These are phyloP conservation scores for Drosophila arawakana DNA, from an alignment of 1,140 invertebrate species.

Conservation along the genomic window DNA sequence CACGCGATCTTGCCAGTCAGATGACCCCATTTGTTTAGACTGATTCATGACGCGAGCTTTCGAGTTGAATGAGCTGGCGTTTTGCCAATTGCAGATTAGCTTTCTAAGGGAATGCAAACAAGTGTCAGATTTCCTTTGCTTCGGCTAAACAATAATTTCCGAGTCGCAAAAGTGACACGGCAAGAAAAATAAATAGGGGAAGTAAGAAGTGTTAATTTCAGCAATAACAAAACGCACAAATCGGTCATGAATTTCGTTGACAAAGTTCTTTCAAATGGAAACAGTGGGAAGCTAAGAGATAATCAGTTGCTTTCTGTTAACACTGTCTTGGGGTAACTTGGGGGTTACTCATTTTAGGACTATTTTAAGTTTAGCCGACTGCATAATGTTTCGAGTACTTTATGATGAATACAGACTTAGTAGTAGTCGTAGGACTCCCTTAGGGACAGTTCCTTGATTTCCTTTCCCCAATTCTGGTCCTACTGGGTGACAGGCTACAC, in stretches of 20 bases:
- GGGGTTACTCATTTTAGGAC: too few species aligned
- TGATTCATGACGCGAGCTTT: background rate
- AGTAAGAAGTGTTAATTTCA: constrained; percentile 12
- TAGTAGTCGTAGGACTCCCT: too few species aligned
- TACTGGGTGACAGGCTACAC: background rate
- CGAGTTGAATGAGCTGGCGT: constrained; percentile 6
- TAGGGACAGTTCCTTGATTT: too few species aligned
- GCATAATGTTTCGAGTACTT: too few species aligned
- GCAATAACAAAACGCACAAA: constrained; percentile 7
- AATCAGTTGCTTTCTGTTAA: too few species aligned
- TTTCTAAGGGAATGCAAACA: constrained; percentile 24
- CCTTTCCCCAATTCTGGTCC: too few species aligned
- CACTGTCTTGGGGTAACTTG: too few species aligned
- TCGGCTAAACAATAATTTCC: constrained; percentile 63
- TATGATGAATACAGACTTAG: too few species aligned
- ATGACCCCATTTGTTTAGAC: constrained; percentile 64
- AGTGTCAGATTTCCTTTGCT: constrained; percentile 24
- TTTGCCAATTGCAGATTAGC: constrained; percentile 10
- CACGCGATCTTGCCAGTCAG: constrained; percentile 51
- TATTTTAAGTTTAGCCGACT: too few species aligned
- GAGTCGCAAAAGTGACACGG: constrained; percentile 53
- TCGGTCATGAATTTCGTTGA: constrained; percentile 14
- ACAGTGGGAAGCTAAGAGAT: too few species aligned
- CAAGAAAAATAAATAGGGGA: constrained; percentile 31
- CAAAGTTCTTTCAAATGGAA: background rate